Percentiles rank a stretch among this genome's conserved stretches.
Evolutionary conservation across 2,113 vertebrate genomes (phyloP).

Genomic region (Kryptolebias marmoratus): DNA sequence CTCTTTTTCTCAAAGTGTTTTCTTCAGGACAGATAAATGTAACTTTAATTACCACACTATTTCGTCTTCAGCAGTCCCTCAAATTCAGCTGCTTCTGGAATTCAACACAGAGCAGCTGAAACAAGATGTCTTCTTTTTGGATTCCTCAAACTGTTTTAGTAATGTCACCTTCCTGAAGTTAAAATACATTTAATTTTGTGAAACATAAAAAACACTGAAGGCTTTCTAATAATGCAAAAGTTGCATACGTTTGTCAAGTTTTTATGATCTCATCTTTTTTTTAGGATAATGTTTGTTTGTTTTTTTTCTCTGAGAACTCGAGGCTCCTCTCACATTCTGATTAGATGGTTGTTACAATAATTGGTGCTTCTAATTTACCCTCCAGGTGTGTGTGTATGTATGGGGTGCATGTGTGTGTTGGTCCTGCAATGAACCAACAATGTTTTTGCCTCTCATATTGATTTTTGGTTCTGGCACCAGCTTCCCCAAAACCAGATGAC

Average conservation of each 20-base stretch:
- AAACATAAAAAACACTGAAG: neutral
- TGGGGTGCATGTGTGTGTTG: no score
- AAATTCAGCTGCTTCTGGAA: conserved; percentile 17
- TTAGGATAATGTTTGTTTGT: neutral
- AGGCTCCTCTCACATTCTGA: no score
- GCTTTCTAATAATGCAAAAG: neutral
- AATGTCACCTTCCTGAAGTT: neutral
- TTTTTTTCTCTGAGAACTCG: no score
- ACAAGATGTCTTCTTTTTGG: neutral
- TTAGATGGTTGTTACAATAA: no score
- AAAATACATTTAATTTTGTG: neutral
- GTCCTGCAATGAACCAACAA: no score
- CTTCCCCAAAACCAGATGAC: no score
- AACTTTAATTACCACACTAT: conserved; percentile 44
- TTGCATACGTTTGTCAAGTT: neutral
- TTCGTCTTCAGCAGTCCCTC: conserved; percentile 27
- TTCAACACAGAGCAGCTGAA: neutral
- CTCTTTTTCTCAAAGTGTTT: conserved; percentile 57
- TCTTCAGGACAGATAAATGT: conserved; percentile 37
- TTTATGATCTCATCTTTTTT: neutral
- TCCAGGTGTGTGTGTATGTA: no score
- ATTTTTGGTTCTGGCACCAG: no score
- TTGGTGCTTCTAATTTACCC: no score
- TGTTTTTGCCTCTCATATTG: no score
- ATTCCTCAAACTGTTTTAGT: neutral